These are phyloP conservation scores for Cydia strobilella DNA, from an alignment of 1,140 invertebrate species.

Conservation along the genomic window DNA sequence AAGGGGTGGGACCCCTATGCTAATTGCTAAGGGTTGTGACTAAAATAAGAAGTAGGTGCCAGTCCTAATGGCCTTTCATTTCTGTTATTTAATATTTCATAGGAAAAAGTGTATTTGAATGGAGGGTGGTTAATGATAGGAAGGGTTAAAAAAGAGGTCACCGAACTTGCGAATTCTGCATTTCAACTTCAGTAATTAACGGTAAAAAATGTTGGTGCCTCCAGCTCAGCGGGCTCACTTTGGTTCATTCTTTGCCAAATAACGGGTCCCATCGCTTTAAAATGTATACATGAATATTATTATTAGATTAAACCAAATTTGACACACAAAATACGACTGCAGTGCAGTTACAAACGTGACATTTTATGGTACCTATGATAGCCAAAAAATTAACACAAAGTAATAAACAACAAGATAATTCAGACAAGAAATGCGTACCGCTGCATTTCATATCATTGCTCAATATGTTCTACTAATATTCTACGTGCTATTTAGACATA, in stretches of 20 bases:
- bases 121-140: not conserved
- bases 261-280: not conserved
- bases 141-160: conserved; percentile 19
- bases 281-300: no score
- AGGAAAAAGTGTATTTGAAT: conserved; percentile 22
- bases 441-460: no score
- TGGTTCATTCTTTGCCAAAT: not conserved
- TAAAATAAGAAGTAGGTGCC: conserved; percentile 32
- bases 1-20: conserved; percentile 28
- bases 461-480: no score
- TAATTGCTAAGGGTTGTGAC: conserved; percentile 27
- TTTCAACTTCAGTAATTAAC: not conserved
- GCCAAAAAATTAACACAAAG: no score
- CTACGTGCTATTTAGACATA: no score
- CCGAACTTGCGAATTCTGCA: not conserved
- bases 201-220: not conserved
- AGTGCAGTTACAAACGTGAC: no score
- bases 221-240: not conserved
- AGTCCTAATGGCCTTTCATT: conserved; percentile 27
- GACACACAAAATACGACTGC: no score
- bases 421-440: no score
- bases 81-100: conserved; percentile 31
- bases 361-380: no score
- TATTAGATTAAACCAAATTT: no score
- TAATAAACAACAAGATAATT: no score